phyloP scores from a whole-genome alignment of 2,113 vertebrate species.

The Platysternon megacephalum region DNA sequence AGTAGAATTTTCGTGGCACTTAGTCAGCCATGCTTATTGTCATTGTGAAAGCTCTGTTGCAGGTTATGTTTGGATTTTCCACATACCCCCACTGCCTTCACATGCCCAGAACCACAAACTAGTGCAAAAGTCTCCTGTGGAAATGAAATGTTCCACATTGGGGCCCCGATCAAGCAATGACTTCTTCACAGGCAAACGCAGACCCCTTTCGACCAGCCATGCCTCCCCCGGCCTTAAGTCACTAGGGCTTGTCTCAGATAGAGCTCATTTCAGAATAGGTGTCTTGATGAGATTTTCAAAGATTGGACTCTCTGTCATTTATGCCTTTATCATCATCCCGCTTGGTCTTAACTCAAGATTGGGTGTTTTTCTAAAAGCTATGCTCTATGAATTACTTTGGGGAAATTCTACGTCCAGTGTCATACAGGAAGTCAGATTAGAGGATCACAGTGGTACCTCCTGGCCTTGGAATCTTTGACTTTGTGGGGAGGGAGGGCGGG shows the following conservation, averaged over 20 bases:
- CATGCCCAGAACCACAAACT: neutral
- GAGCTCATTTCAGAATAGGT: neutral
- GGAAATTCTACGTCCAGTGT: neutral
- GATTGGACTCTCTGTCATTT: neutral
- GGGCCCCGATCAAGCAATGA: neutral
- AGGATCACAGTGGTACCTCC: neutral
- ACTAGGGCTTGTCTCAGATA: neutral
- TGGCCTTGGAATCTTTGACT: neutral
- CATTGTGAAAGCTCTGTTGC: neutral
- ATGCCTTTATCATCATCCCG: neutral
- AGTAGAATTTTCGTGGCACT: neutral
- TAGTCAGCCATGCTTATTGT: neutral
- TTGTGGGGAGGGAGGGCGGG: neutral
- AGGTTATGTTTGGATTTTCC: neutral
- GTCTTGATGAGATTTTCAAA: neutral
- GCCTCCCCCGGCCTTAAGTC: neutral
- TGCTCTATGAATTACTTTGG: neutral
- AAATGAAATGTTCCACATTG: neutral
- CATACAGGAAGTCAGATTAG: neutral
- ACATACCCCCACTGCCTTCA: neutral
- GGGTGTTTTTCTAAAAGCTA: neutral
- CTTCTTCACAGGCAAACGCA: neutral
- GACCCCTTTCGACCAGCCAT: neutral
- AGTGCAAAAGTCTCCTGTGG: neutral
- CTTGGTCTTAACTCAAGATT: neutral